Base-by-base conservation (phyloP, 2,113 vertebrate species). In the Macquaria ambigua region DNA sequence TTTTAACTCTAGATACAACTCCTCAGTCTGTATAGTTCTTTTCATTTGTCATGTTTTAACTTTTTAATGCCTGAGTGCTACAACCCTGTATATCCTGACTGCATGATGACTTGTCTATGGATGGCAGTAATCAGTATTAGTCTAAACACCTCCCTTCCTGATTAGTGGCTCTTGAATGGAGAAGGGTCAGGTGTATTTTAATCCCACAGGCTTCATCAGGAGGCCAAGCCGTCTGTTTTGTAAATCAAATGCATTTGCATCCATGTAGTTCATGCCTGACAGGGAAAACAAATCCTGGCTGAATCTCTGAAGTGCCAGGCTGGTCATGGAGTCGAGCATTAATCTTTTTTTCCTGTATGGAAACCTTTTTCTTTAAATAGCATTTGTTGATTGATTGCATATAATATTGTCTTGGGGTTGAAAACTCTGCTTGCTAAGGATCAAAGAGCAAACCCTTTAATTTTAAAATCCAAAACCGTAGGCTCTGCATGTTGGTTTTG, bases 71-170 rank as follows among this genome's bases (percentile, higher is more conserved):
- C 81, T 31, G 69, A 86, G 66, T 81, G 78, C 69, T 85, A 52
- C 62, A 68, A 56, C 64, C 59, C 23, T 64, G 15, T 67, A 18
- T 73, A 43, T 77, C 50, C 67, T 70, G 76, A 61, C 64, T 80
- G 93, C 89, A 91, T 81, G 84, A 74, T 55, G 71, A 88, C 34
- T 78, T 39, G 14, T 86, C 59, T 61, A 0, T 79, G 66, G 77
- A 88, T 84, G 91, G 88, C 81, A 85, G 74, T 91, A 84, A 79
- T 88, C 92, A 90, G 93, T 94, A 91, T 94, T 93, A 91, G 41
- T 89, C 53, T 34, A 18, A 72, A 56, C 85, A 28, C 69, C 64
- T 85, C 72, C 69, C 61, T 46, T 86, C 69, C 80, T 84, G 79
- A 77, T 85, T 80, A 61, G 23, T 75, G 20, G 48, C 67, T 89